Percentiles rank a stretch among this genome's conserved stretches.
Conservation (phyloP, 1,140 invertebrate genomes). For the Tetranychus urticae region DNA sequence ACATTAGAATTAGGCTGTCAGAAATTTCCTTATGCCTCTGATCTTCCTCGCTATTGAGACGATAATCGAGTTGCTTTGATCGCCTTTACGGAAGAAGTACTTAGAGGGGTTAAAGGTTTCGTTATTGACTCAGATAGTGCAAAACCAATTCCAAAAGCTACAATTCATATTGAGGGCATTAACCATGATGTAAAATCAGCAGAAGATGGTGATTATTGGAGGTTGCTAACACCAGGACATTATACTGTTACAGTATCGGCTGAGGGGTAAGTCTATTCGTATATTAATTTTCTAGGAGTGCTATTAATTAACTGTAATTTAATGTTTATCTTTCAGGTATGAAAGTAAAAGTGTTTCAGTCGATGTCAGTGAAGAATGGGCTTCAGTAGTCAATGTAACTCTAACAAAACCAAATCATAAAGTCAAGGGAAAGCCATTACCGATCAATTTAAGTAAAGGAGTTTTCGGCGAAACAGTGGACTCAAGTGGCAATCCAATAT, state of each 20-base stretch:
- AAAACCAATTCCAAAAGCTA: conserved; percentile 56
- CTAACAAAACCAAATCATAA: too few species aligned
- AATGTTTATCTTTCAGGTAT: too few species aligned
- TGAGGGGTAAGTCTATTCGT: not conserved
- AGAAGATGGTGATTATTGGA: conserved; percentile 79
- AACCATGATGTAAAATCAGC: conserved; percentile 73
- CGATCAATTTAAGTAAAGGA: too few species aligned
- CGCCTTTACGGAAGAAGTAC: conserved; percentile 62
- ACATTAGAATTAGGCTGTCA: conserved; percentile 91
- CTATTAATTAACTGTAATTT: too few species aligned
- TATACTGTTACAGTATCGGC: conserved; percentile 50
- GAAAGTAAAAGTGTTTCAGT: too few species aligned
- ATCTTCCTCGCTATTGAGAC: conserved; percentile 74
- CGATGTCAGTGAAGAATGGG: too few species aligned
- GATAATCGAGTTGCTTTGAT: conserved; percentile 74
- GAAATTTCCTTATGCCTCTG: conserved; percentile 65
- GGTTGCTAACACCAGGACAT: conserved; percentile 52
- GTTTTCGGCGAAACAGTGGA: too few species aligned
- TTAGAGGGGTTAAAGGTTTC: conserved; percentile 45
- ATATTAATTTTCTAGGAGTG: too few species aligned
- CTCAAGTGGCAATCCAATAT: too few species aligned
- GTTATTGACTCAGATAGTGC: conserved; percentile 52
- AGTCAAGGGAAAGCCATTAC: too few species aligned
- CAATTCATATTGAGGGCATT: conserved; percentile 53
- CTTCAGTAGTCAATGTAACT: too few species aligned